A percentile compares a stretch with the other conserved stretches of the same genome.
Conservation (phyloP, 2,113 vertebrate species). For the Gyps fulvus region DNA sequence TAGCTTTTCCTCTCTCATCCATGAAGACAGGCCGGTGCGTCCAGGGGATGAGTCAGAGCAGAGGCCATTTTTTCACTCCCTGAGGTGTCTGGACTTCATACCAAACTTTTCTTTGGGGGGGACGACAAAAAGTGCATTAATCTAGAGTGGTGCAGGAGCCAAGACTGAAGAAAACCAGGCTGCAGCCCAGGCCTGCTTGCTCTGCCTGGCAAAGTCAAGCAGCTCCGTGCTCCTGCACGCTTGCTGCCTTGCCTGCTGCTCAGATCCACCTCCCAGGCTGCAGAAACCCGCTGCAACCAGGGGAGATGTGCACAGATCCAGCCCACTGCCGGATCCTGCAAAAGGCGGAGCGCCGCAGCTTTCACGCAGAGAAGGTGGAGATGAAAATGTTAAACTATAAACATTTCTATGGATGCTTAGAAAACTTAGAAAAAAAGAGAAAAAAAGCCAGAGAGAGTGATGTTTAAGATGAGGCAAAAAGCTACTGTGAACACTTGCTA, state of each 20-base stretch:
- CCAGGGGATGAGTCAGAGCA: background rate
- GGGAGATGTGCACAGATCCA: background rate
- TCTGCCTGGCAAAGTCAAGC: background rate
- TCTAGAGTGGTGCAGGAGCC: background rate
- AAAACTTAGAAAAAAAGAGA: background rate
- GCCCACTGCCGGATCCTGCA: fast-evolving
- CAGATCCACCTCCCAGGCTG: background rate
- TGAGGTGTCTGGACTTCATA: background rate
- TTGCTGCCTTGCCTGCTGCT: background rate
- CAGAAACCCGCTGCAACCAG: background rate
- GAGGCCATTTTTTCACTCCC: background rate
- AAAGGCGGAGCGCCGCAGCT: background rate
- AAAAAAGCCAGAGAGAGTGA: background rate
- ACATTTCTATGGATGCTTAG: background rate
- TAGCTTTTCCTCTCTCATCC: background rate
- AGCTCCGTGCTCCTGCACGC: fast-evolving
- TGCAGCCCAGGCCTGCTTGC: background rate
- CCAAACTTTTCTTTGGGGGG: background rate
- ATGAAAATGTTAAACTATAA: background rate
- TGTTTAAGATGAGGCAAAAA: background rate
- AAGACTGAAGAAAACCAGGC: background rate
- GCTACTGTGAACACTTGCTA: background rate
- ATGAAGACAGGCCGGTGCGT: too few relatives aligned
- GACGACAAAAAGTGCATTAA: background rate
- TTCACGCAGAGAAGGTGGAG: background rate